phyloP scores from a whole-genome alignment of 2,888 invertebrate species.

The Scaptomyza polygonia region DNA sequence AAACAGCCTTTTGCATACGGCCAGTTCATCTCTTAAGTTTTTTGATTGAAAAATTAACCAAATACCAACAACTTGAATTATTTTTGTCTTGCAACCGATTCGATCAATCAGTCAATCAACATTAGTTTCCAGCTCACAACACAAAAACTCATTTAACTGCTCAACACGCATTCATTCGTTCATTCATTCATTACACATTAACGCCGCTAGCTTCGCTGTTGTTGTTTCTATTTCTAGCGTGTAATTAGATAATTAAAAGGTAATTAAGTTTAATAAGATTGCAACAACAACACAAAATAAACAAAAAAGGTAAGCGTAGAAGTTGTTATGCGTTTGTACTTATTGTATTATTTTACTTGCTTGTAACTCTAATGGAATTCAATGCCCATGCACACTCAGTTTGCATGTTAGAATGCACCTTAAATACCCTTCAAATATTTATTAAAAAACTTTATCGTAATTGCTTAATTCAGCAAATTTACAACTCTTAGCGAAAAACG shows the following conservation, averaged over 20 bases:
- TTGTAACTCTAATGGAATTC: background rate
- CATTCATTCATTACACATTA: slow-evolving; percentile 6
- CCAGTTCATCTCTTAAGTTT: slow-evolving; percentile 18
- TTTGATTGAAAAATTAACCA: background rate
- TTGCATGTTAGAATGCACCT: background rate
- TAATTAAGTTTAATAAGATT: background rate
- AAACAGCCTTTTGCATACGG: slow-evolving; percentile 4
- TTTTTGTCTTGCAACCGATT: slow-evolving; percentile 27
- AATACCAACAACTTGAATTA: slow-evolving; percentile 16
- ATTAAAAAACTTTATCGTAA: no score
- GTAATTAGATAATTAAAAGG: slow-evolving; percentile 2
- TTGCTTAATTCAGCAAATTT: no score
- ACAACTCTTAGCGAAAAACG: no score
- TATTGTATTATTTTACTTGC: background rate
- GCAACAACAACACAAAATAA: no score
- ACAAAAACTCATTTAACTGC: background rate
- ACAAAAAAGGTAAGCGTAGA: slow-evolving; percentile 53
- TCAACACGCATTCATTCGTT: no score
- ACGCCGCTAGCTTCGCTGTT: slow-evolving; percentile 16
- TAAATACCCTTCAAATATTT: no score
- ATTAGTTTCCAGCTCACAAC: slow-evolving; percentile 1
- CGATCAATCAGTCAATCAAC: slow-evolving; percentile 5
- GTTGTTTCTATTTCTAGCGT: slow-evolving; percentile 1
- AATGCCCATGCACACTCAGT: background rate
- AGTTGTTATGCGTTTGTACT: no score